Evolutionary conservation across 2,797 vertebrate species (phyloP).

Genomic region (Pangasius krempfi): DNA sequence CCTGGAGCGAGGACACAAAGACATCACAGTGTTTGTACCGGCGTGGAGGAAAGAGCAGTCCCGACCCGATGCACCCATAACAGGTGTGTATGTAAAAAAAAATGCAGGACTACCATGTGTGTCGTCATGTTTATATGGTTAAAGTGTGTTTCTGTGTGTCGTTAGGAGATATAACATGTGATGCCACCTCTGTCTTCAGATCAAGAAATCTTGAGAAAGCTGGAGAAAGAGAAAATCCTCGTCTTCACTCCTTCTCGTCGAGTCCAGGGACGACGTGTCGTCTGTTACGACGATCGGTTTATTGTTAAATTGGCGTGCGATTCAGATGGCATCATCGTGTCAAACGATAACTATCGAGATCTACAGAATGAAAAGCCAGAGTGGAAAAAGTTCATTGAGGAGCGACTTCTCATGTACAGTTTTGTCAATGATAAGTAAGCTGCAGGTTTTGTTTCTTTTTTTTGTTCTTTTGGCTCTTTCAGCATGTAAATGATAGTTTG

Average conservation of each 20-base stretch:
- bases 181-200: constrained; percentile 75
- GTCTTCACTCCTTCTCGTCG: constrained; percentile 97
- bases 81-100: background rate
- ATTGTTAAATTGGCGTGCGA: constrained; percentile 98
- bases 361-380: constrained; percentile 98
- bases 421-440: constrained; percentile 99
- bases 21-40: constrained; percentile 98
- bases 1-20: constrained; percentile 96
- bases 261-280: constrained; percentile 95
- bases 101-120: too few relatives aligned
- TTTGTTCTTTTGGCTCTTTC: background rate
- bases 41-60: constrained; percentile 99
- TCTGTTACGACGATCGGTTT: constrained; percentile 98
- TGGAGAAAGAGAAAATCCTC: constrained; percentile 98
- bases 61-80: constrained; percentile 83
- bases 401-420: constrained; percentile 97
- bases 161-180: constrained; percentile 10
- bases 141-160: background rate
- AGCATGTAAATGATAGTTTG: too few relatives aligned
- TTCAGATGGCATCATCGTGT: constrained; percentile 98
- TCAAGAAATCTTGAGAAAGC: constrained; percentile 94
- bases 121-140: background rate
- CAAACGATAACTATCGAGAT: constrained; percentile 98
- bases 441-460: background rate
- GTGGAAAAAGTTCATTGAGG: constrained; percentile 99